Percentiles rank a stretch among this genome's conserved stretches.
Conservation (phyloP, 2,797 vertebrate species). For the Chloroceryle inda region DNA sequence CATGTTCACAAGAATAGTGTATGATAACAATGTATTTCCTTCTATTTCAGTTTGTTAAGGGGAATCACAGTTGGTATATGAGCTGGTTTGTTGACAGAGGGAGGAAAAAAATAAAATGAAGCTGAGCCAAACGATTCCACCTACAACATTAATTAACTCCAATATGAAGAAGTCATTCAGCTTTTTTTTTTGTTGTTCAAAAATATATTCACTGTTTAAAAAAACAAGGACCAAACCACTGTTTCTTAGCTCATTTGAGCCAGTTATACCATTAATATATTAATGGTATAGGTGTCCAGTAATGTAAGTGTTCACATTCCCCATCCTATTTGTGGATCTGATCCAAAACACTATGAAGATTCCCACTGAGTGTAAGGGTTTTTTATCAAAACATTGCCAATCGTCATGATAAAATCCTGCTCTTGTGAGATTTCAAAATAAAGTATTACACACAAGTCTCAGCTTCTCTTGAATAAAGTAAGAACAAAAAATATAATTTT, state of each 20-base stretch:
- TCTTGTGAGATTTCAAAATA: background rate
- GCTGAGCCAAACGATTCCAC: constrained; percentile 31
- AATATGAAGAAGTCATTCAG: background rate
- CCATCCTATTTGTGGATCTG: background rate
- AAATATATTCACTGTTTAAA: background rate
- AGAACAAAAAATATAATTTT: background rate
- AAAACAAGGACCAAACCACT: background rate
- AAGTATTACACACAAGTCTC: background rate
- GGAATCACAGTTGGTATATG: constrained; percentile 35
- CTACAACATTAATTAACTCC: constrained; percentile 39
- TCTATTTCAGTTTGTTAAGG: constrained; percentile 35
- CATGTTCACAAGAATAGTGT: background rate
- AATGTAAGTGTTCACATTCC: background rate
- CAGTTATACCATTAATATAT: background rate
- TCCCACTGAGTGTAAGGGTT: background rate
- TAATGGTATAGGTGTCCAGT: background rate
- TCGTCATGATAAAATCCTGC: background rate
- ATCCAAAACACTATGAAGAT: background rate
- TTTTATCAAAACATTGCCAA: background rate
- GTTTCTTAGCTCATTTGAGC: background rate
- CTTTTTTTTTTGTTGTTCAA: background rate
- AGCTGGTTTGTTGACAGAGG: constrained; percentile 46
- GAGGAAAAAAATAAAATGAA: constrained; percentile 12
- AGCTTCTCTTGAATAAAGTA: background rate
- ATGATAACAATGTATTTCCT: background rate